Evolutionary conservation across 1,140 invertebrate genomes (phyloP), one percentile per base, ranked within the genome.

Genomic region (Orchestia grillus): DNA sequence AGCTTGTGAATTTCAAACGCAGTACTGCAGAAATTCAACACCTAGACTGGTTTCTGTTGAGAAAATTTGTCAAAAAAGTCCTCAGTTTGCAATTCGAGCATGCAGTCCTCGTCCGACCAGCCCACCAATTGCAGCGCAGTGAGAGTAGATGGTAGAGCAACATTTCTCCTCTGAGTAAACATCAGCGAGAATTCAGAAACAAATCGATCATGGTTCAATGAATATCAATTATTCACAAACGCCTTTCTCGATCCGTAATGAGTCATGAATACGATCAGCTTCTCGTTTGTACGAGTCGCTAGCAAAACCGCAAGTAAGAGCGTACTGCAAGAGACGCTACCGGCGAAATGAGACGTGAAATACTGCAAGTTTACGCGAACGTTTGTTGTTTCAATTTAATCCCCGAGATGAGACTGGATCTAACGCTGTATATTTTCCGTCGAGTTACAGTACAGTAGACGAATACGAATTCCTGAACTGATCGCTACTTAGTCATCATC

Each of bases 201-300:
- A 19, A 45, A 23, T 28, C 36, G 44, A 45, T 19, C 11, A 43
- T 94, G 92, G 44, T 47, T 40, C 92, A 44, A 94, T 94, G 92
- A 94, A 94, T 94, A 94, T 45, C 92, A 94, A 94, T 94, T 40
- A 44, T 94, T 94, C 44, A n/a, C 44, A 94, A 94, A 94, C 92
- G 47, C 92, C 19, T 94, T 44, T 44, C 28, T 90, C n/a, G 11
- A 42, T 90, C 88, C 42, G 43, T 19, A 90, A 4, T 90, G 43
- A 1, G 11, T 90, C 88, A 19, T 90, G 88, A 44, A 90, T 90
- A 90, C 23, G 41, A 90, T 90, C 41, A 90, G 42, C n/a, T 77
- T 36, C 62, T 3, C 36, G 62, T 77, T 77, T 77, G 62, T 77
- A 36, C 62, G 36, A 77, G 1, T 77, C 1, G 15, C 15, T 1